Conservation (phyloP, 2,113 vertebrate genomes). For the Thamnophis sirtalis region DNA sequence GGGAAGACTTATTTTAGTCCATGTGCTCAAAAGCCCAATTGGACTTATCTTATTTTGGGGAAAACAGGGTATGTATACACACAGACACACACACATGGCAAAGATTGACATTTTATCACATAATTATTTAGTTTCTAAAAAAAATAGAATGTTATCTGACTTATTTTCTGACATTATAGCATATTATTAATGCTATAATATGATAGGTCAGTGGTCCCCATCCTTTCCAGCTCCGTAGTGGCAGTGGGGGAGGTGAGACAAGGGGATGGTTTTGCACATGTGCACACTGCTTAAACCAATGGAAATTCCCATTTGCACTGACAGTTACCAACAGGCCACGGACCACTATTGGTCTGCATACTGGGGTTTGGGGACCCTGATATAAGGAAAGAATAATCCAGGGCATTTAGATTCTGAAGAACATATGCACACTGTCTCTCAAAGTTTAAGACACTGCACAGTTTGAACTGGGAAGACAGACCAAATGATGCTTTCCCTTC, state of each 20-base stretch:
- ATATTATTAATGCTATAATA: not conserved
- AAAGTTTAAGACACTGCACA: not conserved
- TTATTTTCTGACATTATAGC: not conserved
- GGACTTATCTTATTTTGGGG: too few relatives aligned
- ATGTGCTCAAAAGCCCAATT: too few relatives aligned
- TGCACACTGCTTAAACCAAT: not conserved
- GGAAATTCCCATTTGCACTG: not conserved
- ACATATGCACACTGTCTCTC: not conserved
- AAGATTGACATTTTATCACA: not conserved
- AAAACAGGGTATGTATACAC: not conserved
- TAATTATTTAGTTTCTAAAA: not conserved
- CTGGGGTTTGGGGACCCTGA: not conserved
- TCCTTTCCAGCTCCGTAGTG: too few relatives aligned
- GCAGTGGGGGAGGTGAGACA: too few relatives aligned
- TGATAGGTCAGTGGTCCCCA: too few relatives aligned
- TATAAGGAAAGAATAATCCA: not conserved
- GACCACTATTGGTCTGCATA: not conserved
- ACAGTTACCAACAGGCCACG: not conserved
- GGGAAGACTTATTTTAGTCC: too few relatives aligned
- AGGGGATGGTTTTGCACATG: not conserved
- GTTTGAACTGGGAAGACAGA: not conserved
- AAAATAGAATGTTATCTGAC: not conserved
- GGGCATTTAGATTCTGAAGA: not conserved
- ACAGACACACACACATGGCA: not conserved
- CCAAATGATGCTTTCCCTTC: not conserved